Evolutionary conservation across 2,797 vertebrate species (phyloP).

Genomic region (Margarornis squamiger): DNA sequence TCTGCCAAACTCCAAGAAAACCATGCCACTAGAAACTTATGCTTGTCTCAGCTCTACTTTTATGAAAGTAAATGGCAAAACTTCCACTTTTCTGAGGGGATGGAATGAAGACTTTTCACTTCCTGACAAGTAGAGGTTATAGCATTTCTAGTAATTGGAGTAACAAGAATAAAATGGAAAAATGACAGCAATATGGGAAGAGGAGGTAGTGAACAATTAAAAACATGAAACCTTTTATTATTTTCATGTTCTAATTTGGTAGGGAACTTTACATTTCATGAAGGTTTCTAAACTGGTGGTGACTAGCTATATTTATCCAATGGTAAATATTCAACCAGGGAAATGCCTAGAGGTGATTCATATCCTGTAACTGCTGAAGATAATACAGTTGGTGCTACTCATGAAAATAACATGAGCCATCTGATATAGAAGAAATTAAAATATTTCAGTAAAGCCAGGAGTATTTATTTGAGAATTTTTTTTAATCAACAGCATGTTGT

Average conservation of each 20-base stretch:
- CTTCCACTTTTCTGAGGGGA: background rate
- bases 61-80: conserved; percentile 17
- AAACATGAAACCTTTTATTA: background rate
- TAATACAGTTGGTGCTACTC: conserved; percentile 70
- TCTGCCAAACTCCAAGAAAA: conserved; percentile 16
- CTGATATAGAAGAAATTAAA: conserved; percentile 64
- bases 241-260: conserved; percentile 46
- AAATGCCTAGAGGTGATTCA: conserved; percentile 80
- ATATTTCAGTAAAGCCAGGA: conserved; percentile 31
- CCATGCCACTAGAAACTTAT: background rate
- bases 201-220: conserved; percentile 36
- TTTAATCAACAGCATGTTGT: background rate
- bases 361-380: conserved; percentile 77
- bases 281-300: conserved; percentile 54
- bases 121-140: background rate
- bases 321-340: conserved; percentile 78
- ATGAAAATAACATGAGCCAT: conserved; percentile 64
- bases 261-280: conserved; percentile 47
- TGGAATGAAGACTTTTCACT: background rate
- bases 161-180: background rate
- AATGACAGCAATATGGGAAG: background rate
- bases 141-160: conserved; percentile 3
- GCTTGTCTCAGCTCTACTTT: background rate
- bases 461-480: background rate
- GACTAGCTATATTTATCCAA: conserved; percentile 74